These are phyloP conservation scores for Ectropis grisescens DNA, from an alignment of 1,140 invertebrate species.

Conservation along the genomic window DNA sequence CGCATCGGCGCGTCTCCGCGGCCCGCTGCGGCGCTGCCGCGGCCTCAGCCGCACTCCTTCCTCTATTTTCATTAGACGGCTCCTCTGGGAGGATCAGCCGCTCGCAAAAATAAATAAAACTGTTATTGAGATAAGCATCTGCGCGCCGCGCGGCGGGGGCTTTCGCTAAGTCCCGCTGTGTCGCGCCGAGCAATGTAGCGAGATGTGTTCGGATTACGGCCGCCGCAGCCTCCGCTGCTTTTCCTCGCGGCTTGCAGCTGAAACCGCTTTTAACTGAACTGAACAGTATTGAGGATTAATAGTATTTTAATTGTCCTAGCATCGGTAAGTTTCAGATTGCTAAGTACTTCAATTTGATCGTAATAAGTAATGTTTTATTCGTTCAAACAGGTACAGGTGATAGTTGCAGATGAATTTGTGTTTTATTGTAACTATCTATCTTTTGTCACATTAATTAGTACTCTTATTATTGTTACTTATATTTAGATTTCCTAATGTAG, in stretches of 20 bases:
- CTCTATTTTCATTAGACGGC: conserved; percentile 58
- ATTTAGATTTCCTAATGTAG: too few relatives aligned
- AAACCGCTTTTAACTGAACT: conserved; percentile 41
- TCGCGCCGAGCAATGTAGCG: conserved; percentile 59
- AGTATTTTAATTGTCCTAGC: too few relatives aligned
- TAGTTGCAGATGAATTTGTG: too few relatives aligned
- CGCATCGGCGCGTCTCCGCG: not conserved
- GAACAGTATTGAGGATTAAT: too few relatives aligned
- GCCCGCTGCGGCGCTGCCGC: not conserved
- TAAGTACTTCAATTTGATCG: too few relatives aligned
- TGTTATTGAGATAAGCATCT: conserved; percentile 70
- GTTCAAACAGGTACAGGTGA: too few relatives aligned
- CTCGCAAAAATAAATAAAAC: conserved; percentile 68
- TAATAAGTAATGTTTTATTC: too few relatives aligned
- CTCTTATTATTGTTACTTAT: too few relatives aligned
- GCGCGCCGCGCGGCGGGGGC: conserved; percentile 57
- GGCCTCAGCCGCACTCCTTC: too few relatives aligned
- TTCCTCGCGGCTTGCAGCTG: conserved; percentile 53
- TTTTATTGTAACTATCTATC: too few relatives aligned
- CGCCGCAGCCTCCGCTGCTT: conserved; percentile 34
- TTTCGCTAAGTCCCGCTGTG: conserved; percentile 60
- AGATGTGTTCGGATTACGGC: conserved; percentile 63
- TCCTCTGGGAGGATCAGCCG: conserved; percentile 53
- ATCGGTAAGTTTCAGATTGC: too few relatives aligned
- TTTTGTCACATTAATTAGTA: too few relatives aligned